Conservation (phyloP, 64 coral and sea anemone species). For the Montipora foliosa region DNA sequence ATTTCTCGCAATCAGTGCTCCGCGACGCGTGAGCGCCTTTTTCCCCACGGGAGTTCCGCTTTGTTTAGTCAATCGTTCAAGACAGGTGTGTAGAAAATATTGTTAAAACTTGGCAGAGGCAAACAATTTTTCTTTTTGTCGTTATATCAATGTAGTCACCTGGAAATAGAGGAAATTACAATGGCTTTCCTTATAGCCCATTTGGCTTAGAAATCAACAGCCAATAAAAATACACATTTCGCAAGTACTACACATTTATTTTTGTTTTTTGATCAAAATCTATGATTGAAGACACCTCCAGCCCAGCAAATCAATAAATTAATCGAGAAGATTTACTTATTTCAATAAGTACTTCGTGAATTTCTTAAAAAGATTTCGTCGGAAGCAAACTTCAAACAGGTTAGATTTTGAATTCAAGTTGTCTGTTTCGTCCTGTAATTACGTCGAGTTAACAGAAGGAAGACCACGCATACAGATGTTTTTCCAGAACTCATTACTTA, state of each 20-base stretch:
- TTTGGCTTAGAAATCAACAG: not conserved
- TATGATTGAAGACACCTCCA: not conserved
- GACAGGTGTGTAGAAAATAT: too few species aligned
- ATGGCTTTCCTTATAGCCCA: not conserved
- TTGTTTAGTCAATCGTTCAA: too few species aligned
- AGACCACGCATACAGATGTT: too few species aligned
- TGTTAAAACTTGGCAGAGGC: not conserved
- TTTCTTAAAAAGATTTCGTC: not conserved
- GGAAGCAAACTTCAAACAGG: not conserved
- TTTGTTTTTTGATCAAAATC: not conserved
- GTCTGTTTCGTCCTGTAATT: not conserved
- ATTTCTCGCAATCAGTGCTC: too few species aligned
- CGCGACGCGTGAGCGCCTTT: too few species aligned
- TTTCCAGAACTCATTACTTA: too few species aligned
- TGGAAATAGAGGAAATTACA: slow-evolving; percentile 13
- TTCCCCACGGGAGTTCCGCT: too few species aligned
- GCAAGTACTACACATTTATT: not conserved
- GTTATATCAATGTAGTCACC: too few species aligned
- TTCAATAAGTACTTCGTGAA: not conserved
- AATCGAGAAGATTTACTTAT: not conserved
- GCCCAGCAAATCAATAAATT: too few species aligned
- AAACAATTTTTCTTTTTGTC: not conserved
- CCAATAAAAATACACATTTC: not conserved
- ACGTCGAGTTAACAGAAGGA: not conserved
- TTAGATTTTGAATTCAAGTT: not conserved